Conservation (phyloP, 1,140 invertebrate genomes). For the Cydia strobilella region DNA sequence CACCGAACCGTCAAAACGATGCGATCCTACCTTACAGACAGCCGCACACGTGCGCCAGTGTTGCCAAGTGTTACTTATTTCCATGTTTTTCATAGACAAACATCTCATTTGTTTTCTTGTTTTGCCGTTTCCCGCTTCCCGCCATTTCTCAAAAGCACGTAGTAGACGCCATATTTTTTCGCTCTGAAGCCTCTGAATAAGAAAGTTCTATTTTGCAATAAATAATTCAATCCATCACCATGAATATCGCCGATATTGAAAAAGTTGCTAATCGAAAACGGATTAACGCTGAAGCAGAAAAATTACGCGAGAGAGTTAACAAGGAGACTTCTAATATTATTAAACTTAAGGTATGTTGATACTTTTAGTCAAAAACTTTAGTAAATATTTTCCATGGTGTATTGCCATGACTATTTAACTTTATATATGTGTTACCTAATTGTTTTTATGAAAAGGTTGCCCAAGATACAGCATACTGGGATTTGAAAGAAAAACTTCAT, state of each 20-base stretch:
- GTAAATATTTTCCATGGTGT: neutral
- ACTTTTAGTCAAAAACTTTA: neutral
- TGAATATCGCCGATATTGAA: constrained; percentile 59
- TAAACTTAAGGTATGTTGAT: constrained; percentile 56
- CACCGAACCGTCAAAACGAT: no score
- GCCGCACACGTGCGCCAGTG: no score
- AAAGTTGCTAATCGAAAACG: constrained; percentile 60
- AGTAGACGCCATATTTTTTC: constrained; percentile 2
- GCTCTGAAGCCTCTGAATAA: neutral
- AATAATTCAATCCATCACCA: constrained; percentile 36
- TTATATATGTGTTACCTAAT: neutral
- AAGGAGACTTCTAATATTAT: constrained; percentile 64
- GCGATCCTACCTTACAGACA: no score
- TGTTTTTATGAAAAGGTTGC: constrained; percentile 50
- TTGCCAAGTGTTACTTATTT: no score
- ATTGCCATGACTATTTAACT: neutral
- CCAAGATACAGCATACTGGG: constrained; percentile 68
- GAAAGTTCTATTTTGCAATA: neutral
- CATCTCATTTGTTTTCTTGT: no score
- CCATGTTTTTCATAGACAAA: no score
- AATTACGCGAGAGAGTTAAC: constrained; percentile 67
- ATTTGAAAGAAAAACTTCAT: constrained; percentile 62
- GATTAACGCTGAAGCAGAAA: constrained; percentile 57
- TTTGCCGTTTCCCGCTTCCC: constrained; percentile 25
- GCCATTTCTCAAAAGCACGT: constrained; percentile 21